Evolutionary conservation across 2,113 vertebrate genomes (phyloP), one percentile per base, ranked within the genome.

Genomic region (Petroica traversi): DNA sequence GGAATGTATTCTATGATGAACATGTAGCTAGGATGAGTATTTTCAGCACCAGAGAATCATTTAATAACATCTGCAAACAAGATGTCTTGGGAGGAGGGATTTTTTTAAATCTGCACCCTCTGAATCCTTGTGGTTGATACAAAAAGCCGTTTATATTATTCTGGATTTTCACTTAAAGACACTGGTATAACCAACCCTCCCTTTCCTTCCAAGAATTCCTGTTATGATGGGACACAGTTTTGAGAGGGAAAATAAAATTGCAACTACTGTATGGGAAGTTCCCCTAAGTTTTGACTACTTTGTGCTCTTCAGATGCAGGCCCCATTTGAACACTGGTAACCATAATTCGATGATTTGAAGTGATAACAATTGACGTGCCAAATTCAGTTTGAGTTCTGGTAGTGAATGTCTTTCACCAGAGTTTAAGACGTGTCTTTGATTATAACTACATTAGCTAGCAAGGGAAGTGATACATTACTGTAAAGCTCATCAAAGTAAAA

Each of bases 41-140:
- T 95, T 93, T 80, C 80, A 89, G 55, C 72, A 89, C 46, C 34
- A 89, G 67, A 95, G 38, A 94, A 80, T 69, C 38, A 88, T 85
- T 85, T 78, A 66, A 41, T 82, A 93, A 93, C 93, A 94, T 96
- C 93, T 94, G 89, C 93, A 91, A 89, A 66, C 94, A 97, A 96
- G 92, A 97, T 95, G 94, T 91, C 71, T 76, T 5, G 11, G 49
- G 55, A 80, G 51, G 52, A 83, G 28, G 20, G 0, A 1, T 29
- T 76, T 83, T 83, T 51, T 36, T 2, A 34, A 80, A 89, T 73
- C 74, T 89, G 26, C 58, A 69, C 58, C 73, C 72, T 92, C 79
- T 77, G 29, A 88, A 55, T 92, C 75, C 51, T 94, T 91, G 87
- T 0, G 38, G 81, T 88, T 91, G 74, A 80, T 94, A 85, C 0